Percentiles rank a stretch among this genome's conserved stretches.
phyloP scores from a whole-genome alignment of 1,140 invertebrate species.

The Drosophila erecta region DNA sequence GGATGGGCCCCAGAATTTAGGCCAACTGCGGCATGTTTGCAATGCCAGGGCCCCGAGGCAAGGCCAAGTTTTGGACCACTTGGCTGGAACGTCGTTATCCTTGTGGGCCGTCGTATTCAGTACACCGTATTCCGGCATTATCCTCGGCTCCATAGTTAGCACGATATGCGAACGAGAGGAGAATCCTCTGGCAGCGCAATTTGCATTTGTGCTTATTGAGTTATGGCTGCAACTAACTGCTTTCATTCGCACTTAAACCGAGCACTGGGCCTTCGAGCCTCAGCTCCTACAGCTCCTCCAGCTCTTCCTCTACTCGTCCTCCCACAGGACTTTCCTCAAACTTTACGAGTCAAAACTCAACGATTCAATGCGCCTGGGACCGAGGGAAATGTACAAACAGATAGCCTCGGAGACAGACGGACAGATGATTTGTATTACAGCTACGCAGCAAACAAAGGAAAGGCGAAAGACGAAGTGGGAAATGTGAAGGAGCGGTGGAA shows the following conservation, averaged over 20 bases:
- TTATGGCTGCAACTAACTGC: constrained; percentile 78
- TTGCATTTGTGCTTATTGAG: constrained; percentile 82
- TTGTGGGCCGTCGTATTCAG: not conserved
- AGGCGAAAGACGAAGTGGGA: constrained; percentile 23
- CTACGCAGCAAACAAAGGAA: constrained; percentile 58
- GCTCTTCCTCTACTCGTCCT: not conserved
- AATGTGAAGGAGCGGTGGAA: constrained; percentile 17
- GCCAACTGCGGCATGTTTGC: constrained; percentile 36
- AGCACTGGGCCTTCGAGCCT: constrained; percentile 22
- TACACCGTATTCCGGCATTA: constrained; percentile 29
- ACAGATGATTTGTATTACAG: constrained; percentile 78
- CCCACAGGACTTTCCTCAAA: constrained; percentile 39
- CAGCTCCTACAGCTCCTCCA: not conserved
- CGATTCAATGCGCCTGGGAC: constrained; percentile 69
- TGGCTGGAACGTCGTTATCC: constrained; percentile 18
- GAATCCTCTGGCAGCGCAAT: constrained; percentile 64
- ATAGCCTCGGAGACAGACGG: constrained; percentile 15
- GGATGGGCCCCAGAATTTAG: constrained; percentile 23
- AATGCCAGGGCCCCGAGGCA: constrained; percentile 20
- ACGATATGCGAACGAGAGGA: constrained; percentile 19
- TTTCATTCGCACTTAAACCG: constrained; percentile 78
- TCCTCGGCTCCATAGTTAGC: constrained; percentile 22
- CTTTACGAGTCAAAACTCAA: constrained; percentile 70
- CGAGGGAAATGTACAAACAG: constrained; percentile 18
- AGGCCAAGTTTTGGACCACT: constrained; percentile 39